phyloP scores from a whole-genome alignment of 2,888 invertebrate species.

The Buathra laborator region DNA sequence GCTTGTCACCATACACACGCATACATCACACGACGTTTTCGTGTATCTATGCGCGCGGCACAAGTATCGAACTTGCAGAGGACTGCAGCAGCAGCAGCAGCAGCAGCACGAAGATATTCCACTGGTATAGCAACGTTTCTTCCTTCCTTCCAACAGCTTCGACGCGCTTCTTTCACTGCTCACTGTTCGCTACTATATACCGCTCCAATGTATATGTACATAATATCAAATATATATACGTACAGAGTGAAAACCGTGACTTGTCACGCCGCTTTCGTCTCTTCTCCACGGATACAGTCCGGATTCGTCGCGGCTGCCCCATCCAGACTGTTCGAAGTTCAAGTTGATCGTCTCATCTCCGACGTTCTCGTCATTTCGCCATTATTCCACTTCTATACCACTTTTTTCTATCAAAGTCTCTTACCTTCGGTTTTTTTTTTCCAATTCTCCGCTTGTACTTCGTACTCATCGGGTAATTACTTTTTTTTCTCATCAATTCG shows the following conservation, averaged over 20 bases:
- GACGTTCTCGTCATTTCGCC: background rate
- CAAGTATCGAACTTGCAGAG: background rate
- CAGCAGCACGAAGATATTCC: constrained; percentile 54
- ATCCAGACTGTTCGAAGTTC: constrained; percentile 73
- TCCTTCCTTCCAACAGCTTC: constrained; percentile 55
- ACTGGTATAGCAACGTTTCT: constrained; percentile 55
- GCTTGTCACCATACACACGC: constrained; percentile 8
- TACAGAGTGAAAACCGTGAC: constrained; percentile 23
- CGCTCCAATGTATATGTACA: background rate
- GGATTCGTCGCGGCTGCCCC: constrained; percentile 46
- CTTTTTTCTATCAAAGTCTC: constrained; percentile 3
- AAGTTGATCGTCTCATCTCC: constrained; percentile 70
- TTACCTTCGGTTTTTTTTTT: constrained; percentile 12
- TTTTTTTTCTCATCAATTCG: constrained; percentile 31
- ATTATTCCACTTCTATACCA: constrained; percentile 30
- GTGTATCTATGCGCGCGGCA: background rate
- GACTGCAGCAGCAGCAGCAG: constrained; percentile 6
- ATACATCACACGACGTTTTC: background rate
- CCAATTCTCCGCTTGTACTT: constrained; percentile 31
- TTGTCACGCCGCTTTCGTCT: constrained; percentile 60
- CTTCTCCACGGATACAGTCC: constrained; percentile 13
- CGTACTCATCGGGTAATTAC: constrained; percentile 44
- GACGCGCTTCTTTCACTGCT: constrained; percentile 6
- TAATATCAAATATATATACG: background rate
- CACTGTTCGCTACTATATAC: background rate